phyloP scores from a whole-genome alignment of 2,797 vertebrate genomes.

The Staurois parvus region DNA sequence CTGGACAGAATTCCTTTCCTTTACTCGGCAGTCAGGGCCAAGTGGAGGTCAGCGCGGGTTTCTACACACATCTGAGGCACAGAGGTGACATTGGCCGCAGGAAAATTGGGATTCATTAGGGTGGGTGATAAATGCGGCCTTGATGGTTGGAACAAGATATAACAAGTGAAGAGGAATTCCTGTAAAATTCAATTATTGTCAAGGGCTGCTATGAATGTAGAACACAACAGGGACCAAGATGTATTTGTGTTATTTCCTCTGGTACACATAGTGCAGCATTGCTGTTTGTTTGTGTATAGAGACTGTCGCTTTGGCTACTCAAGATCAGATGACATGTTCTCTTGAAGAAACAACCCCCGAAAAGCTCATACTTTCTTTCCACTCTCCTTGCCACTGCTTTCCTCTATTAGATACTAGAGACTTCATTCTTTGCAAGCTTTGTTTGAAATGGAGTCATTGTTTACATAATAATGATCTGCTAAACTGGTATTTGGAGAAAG shows the following conservation, averaged over 20 bases:
- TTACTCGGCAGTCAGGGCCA: neutral
- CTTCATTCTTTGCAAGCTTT: too few species aligned
- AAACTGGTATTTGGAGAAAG: too few species aligned
- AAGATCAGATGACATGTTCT: too few species aligned
- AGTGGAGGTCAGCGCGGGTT: constrained; percentile 37
- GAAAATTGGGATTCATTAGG: constrained; percentile 27
- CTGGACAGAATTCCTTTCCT: constrained; percentile 31
- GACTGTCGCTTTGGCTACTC: too few species aligned
- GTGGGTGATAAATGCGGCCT: constrained; percentile 36
- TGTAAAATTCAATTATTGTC: constrained; percentile 14
- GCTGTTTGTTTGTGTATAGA: too few species aligned
- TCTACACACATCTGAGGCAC: neutral
- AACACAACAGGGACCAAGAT: neutral
- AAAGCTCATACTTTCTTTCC: too few species aligned
- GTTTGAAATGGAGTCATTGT: too few species aligned
- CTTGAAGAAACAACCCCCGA: too few species aligned
- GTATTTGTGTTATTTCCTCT: neutral
- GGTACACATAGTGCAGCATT: too few species aligned
- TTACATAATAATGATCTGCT: too few species aligned
- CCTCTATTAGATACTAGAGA: too few species aligned
- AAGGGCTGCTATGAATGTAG: constrained; percentile 14
- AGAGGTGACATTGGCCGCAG: constrained; percentile 13
- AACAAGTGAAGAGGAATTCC: neutral
- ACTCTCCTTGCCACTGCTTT: too few species aligned
- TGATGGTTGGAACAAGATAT: neutral